Evolutionary conservation across 2,797 vertebrate genomes (phyloP).

Genomic region (Rhynchonycteris naso): DNA sequence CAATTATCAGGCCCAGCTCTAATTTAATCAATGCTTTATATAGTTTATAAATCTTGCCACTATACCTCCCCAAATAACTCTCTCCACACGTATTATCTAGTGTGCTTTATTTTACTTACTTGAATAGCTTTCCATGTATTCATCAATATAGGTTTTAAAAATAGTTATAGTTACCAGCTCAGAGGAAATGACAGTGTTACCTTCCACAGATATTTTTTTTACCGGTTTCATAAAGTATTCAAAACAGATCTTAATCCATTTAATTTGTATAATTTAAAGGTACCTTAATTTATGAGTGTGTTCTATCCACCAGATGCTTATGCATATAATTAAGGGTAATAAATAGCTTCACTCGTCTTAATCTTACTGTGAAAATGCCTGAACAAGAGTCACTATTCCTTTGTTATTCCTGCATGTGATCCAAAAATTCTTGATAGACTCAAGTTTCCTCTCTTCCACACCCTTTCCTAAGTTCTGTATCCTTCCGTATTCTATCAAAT

Average conservation of each 20-base stretch:
- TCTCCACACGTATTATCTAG: not conserved
- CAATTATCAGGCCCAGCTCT: not conserved
- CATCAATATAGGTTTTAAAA: not conserved
- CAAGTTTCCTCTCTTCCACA: conserved; percentile 61
- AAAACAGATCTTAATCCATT: conserved; percentile 75
- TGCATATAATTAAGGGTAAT: conserved; percentile 86
- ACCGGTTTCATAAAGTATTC: conserved; percentile 72
- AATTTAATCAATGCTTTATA: not conserved
- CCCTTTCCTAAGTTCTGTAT: conserved; percentile 17
- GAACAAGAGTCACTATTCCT: conserved; percentile 73
- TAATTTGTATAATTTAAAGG: conserved; percentile 81
- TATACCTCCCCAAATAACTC: not conserved
- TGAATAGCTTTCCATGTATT: conserved; percentile 16
- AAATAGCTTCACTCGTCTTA: conserved; percentile 83
- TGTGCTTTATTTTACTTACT: not conserved
- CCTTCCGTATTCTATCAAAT: conserved; percentile 32
- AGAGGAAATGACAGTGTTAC: not conserved
- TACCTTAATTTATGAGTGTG: conserved; percentile 84
- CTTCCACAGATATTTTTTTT: not conserved
- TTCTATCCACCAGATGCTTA: conserved; percentile 86
- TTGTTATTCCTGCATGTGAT: conserved; percentile 54
- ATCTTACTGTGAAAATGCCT: conserved; percentile 80
- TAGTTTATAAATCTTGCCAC: not conserved
- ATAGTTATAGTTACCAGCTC: not conserved
- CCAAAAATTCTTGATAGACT: conserved; percentile 34